Base-by-base conservation (phyloP, 2,888 invertebrate genomes). In the Perizoma affinitatum region DNA sequence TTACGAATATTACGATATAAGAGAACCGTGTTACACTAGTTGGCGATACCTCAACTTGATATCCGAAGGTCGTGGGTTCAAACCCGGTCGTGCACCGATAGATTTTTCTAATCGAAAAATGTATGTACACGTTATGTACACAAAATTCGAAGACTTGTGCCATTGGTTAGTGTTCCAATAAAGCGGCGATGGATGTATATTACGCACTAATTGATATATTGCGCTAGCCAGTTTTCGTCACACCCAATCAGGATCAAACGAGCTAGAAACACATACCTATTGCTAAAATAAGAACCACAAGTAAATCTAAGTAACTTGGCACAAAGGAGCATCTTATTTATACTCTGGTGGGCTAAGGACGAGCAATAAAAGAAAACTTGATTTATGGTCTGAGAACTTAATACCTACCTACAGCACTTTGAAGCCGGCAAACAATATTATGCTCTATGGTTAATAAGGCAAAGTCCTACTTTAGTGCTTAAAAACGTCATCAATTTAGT, bases 281-380 rank as follows among this genome's bases (percentile, higher is more conserved):
- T n/a, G 42, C 42, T 10, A 10, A 42, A 48, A 42, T 22, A 22
- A 36, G 34, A 42, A 51, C 7, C 51, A 42, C 10, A 4, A 42
- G 10, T 42, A 38, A 43, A 6, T 11, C 9, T 33, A 61, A 52
- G 42, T 41, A 50, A 38, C 43, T 43, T 54, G 53, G 44, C 58
- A 65, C 67, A 70, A 70, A 69, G 52, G 59, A 61, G 53, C 56
- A 48, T 54, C 56, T 48, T 67, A 68, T 67, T 71, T 22, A 2
- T 22, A 69, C 61, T 66, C 67, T 66, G 68, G 71, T 66, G 69
- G 63, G 54, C 60, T 48, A 58, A 63, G 68, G 54, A 71, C 68
- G 35, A 47, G 43, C 67, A 79, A 65, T 65, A 75, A 75, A 79
- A 72, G 61, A 66, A 74, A 61, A 61, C 63, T 63, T 73, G 68